A percentile compares a stretch with the other conserved stretches of the same genome.
These are phyloP conservation scores for Tragelaphus scriptus DNA, from an alignment of 2,113 vertebrate genomes.

Conservation along the genomic window DNA sequence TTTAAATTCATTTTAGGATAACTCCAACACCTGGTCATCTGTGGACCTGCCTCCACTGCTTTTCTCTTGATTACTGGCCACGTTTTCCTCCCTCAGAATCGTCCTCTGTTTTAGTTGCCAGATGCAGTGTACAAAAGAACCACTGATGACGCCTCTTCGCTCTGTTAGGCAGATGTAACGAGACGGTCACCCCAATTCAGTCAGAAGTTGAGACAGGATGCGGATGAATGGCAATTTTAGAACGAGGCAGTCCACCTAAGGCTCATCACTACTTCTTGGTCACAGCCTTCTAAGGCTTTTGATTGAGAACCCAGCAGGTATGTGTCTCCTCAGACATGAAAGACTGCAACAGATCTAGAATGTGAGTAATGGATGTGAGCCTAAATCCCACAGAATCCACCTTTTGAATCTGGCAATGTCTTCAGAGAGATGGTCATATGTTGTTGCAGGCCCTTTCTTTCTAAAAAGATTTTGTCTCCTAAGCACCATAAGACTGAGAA, in stretches of 20 bases:
- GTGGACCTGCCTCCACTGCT: neutral
- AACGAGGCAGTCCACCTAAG: neutral
- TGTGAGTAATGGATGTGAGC: neutral
- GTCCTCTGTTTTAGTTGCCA: neutral
- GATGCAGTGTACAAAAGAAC: neutral
- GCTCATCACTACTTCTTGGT: neutral
- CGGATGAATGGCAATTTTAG: neutral
- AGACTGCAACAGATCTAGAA: neutral
- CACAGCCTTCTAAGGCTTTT: neutral
- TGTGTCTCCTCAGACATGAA: neutral
- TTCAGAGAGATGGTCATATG: neutral
- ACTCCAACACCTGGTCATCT: neutral
- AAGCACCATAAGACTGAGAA: neutral
- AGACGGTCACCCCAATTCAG: neutral
- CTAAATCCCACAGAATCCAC: neutral
- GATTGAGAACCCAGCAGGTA: neutral
- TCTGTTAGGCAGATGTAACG: neutral
- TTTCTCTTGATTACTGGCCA: neutral
- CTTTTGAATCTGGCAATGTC: neutral
- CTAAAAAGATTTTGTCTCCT: conserved; percentile 26
- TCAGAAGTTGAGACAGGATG: neutral
- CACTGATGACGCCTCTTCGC: neutral
- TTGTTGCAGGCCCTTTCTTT: neutral
- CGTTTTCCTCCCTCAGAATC: neutral
- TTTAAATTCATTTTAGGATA: neutral